These are phyloP conservation scores for Nemurella pictetii DNA, from an alignment of 2,888 invertebrate species.

Conservation along the genomic window DNA sequence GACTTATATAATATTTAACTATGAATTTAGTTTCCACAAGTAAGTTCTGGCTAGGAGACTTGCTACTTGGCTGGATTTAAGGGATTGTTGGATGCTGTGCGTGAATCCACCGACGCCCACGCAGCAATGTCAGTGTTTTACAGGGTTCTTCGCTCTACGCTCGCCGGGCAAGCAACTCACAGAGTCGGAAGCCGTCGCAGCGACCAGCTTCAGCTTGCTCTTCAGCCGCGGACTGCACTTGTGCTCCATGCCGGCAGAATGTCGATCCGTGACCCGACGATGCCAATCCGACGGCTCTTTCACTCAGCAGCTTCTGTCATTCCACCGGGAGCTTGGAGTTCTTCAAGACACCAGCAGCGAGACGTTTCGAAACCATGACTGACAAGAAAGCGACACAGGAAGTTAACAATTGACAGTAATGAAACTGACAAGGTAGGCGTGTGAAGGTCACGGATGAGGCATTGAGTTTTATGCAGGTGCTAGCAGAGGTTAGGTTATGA, in stretches of 20 bases:
- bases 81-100: too few relatives aligned
- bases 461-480: too few relatives aligned
- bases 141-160: not conserved
- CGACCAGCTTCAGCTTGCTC: constrained; percentile 46
- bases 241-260: constrained; percentile 44
- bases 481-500: too few relatives aligned
- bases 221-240: constrained; percentile 46
- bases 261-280: not conserved
- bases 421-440: not conserved
- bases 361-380: not conserved
- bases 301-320: not conserved
- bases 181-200: constrained; percentile 49
- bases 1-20: not conserved
- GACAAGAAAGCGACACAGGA: not conserved
- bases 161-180: constrained; percentile 45
- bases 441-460: not conserved
- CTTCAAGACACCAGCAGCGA: not conserved
- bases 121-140: not conserved
- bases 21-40: too few relatives aligned
- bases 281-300: not conserved
- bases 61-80: too few relatives aligned
- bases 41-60: too few relatives aligned
- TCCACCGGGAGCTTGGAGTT: not conserved
- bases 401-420: not conserved
- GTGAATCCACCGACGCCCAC: not conserved